Conservation (phyloP, 2,113 vertebrate species). For the Ageneiosus marmoratus region DNA sequence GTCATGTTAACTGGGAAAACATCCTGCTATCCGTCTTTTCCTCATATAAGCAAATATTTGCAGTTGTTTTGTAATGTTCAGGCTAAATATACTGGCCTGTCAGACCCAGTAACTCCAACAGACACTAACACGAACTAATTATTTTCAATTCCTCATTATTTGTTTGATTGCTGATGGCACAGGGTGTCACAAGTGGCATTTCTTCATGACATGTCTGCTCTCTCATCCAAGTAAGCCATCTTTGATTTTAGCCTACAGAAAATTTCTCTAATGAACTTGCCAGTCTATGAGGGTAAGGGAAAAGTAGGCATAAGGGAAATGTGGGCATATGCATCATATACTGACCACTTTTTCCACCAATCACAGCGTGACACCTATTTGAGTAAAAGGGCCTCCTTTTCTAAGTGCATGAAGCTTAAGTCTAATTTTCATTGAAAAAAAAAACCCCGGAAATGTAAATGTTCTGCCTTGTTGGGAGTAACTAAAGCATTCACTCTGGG, state of each 20-base stretch:
- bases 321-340: neutral
- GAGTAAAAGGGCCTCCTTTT: conserved; percentile 29
- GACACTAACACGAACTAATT: conserved; percentile 77
- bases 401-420: conserved; percentile 26
- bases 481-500: conserved; percentile 58
- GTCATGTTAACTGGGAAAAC: neutral
- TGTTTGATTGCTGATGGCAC: conserved; percentile 77
- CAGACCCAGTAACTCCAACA: conserved; percentile 76
- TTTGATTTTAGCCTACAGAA: conserved; percentile 47
- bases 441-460: conserved; percentile 57
- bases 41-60: conserved; percentile 15
- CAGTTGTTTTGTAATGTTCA: conserved; percentile 52
- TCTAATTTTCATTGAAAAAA: conserved; percentile 23
- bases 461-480: conserved; percentile 63
- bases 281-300: conserved; percentile 31
- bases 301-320: conserved; percentile 18
- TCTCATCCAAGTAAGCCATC: conserved; percentile 47
- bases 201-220: conserved; percentile 51
- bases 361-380: conserved; percentile 13
- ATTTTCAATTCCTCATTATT: conserved; percentile 74
- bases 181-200: conserved; percentile 66
- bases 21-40: neutral
- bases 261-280: conserved; percentile 48
- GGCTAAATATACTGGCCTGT: conserved; percentile 73
- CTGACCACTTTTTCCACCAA: neutral